phyloP scores from a whole-genome alignment of 2,888 invertebrate genomes.

The Drosophila cognata region DNA sequence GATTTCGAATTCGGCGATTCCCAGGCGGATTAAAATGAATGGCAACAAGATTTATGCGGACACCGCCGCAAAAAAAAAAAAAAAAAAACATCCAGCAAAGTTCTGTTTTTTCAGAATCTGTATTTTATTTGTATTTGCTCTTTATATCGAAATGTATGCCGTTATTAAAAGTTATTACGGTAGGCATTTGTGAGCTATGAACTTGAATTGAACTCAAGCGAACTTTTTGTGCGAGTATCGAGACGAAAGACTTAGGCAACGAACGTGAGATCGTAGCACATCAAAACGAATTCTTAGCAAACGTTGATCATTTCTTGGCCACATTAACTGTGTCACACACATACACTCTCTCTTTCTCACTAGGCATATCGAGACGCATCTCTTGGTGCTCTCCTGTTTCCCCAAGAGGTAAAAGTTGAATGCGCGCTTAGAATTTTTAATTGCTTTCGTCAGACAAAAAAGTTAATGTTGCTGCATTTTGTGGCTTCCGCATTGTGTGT shows the following conservation, averaged over 20 bases:
- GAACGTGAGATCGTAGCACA: constrained; percentile 54
- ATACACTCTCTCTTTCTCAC: constrained; percentile 23
- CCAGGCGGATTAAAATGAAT: constrained; percentile 77
- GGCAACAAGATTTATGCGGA: constrained; percentile 74
- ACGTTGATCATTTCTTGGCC: constrained; percentile 25
- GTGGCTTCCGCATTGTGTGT: constrained; percentile 77
- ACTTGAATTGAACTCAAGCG: constrained; percentile 14
- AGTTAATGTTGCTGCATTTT: constrained; percentile 51
- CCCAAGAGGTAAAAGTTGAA: constrained; percentile 60
- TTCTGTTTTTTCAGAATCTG: constrained; percentile 17
- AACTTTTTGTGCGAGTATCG: not conserved
- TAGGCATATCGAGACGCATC: constrained; percentile 14
- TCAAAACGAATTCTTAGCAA: constrained; percentile 18
- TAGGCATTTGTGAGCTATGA: constrained; percentile 4
- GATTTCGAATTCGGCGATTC: constrained; percentile 56
- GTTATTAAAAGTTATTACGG: constrained; percentile 73
- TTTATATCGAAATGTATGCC: constrained; percentile 57
- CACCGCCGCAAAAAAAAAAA: constrained; percentile 23
- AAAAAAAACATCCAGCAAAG: constrained; percentile 15
- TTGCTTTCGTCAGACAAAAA: constrained; percentile 61
- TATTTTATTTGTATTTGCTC: constrained; percentile 22
- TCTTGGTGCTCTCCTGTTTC: constrained; percentile 13
- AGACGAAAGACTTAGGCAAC: constrained; percentile 73
- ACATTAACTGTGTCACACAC: constrained; percentile 64
- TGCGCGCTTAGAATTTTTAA: constrained; percentile 79